Conservation (phyloP, 1,140 invertebrate genomes). For the Drosophila sturtevanti region DNA sequence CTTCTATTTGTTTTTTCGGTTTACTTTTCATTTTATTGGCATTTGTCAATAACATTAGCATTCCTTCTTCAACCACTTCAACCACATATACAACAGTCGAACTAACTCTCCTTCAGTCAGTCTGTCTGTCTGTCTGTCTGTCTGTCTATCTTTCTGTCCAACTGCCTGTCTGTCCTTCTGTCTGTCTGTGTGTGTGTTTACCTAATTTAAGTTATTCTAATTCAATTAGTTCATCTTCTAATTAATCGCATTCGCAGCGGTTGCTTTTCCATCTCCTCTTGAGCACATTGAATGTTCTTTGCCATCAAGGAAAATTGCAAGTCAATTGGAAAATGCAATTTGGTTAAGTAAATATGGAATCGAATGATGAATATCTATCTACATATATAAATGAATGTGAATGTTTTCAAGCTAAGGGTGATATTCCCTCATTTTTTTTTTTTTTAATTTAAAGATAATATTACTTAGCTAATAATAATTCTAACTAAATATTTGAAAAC, state of each 20-base stretch:
- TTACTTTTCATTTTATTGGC: constrained; percentile 30
- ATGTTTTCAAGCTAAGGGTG: no score
- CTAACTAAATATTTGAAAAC: not conserved
- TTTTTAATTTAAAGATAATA: not conserved
- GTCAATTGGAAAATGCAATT: constrained; percentile 78
- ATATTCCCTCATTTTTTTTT: no score
- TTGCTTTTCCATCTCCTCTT: constrained; percentile 19
- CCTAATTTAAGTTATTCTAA: constrained; percentile 80
- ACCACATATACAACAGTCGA: not conserved
- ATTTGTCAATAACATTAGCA: constrained; percentile 61
- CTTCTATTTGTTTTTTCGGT: constrained; percentile 11
- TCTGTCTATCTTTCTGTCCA: no score
- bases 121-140: not conserved
- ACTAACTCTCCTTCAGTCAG: not conserved
- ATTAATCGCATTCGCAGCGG: constrained; percentile 61
- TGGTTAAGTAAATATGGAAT: constrained; percentile 61
- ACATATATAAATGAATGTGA: constrained; percentile 16
- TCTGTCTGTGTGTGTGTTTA: constrained; percentile 53
- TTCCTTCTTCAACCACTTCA: constrained; percentile 22
- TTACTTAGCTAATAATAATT: not conserved
- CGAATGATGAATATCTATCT: constrained; percentile 33
- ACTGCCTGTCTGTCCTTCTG: not conserved
- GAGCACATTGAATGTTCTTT: not conserved
- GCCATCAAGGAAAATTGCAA: constrained; percentile 39
- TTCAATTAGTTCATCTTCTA: constrained; percentile 75